A percentile compares a stretch with the other conserved stretches of the same genome.
Evolutionary conservation across 2,797 vertebrate genomes (phyloP).

Genomic region (Rallus crepitans): DNA sequence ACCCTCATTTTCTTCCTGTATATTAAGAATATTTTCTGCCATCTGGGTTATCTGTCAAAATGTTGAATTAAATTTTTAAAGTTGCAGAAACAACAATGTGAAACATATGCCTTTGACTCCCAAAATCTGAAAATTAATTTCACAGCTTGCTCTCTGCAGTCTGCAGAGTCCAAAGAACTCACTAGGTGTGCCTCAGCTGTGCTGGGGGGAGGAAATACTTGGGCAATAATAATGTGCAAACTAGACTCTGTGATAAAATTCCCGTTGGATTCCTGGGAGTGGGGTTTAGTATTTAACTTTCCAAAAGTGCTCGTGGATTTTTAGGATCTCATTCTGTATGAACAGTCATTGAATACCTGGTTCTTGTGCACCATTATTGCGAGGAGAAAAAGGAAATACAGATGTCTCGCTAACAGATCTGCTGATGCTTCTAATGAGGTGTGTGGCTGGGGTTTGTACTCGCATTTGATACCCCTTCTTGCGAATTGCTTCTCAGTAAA

Average conservation of each 20-base stretch:
- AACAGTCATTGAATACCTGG: neutral
- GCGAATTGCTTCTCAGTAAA: neutral
- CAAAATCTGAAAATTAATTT: neutral
- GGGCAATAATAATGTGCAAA: neutral
- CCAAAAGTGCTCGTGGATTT: neutral
- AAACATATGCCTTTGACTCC: neutral
- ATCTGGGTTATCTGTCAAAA: neutral
- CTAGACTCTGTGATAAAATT: neutral
- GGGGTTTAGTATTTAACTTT: neutral
- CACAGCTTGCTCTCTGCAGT: neutral
- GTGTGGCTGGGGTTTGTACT: neutral
- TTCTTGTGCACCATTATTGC: neutral
- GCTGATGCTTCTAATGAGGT: neutral
- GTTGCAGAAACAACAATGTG: neutral
- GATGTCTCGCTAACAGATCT: neutral
- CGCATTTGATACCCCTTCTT: neutral
- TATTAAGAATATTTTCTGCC: neutral
- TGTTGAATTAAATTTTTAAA: neutral
- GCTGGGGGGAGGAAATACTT: neutral
- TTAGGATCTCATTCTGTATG: neutral
- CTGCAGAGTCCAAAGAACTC: neutral
- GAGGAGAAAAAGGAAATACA: neutral
- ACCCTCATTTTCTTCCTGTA: neutral
- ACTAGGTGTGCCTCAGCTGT: rapidly evolving
- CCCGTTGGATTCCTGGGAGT: neutral